Evolutionary conservation across 2,113 vertebrate species (phyloP).

Genomic region (Myotis brandtii): DNA sequence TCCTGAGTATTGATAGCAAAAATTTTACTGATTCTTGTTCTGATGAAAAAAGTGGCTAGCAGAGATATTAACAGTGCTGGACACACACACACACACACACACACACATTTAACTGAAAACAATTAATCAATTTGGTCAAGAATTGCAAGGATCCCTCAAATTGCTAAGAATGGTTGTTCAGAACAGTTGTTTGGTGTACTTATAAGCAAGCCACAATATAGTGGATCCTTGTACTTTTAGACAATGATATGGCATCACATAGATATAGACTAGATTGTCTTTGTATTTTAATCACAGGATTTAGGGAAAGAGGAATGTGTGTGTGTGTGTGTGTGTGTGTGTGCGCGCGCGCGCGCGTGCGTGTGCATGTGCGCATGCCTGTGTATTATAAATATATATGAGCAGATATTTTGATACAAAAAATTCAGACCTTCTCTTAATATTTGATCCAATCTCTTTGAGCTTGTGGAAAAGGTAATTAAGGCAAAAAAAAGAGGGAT

Average conservation of each 20-base stretch:
- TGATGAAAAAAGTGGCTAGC: constrained; percentile 18
- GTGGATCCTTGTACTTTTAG: constrained; percentile 36
- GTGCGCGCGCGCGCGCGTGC: neutral
- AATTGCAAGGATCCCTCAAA: constrained; percentile 14
- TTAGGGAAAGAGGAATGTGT: neutral
- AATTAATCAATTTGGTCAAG: constrained; percentile 22
- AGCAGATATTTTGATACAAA: constrained; percentile 56
- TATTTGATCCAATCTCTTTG: constrained; percentile 65
- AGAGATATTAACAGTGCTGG: constrained; percentile 7
- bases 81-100: neutral
- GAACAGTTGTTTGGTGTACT: constrained; percentile 34
- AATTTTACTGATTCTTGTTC: constrained; percentile 43
- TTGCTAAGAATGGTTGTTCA: constrained; percentile 25
- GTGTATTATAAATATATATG: neutral
- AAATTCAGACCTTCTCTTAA: constrained; percentile 65
- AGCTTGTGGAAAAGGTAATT: constrained; percentile 71
- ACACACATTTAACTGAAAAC: neutral
- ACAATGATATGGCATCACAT: neutral
- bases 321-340: neutral
- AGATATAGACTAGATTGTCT: neutral
- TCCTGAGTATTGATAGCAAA: constrained; percentile 24
- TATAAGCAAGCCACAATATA: neutral
- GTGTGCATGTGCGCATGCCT: neutral
- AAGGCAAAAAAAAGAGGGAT: constrained; percentile 35
- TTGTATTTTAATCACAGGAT: constrained; percentile 51